A percentile compares a stretch with the other conserved stretches of the same genome.
phyloP scores from a whole-genome alignment of 2,888 invertebrate genomes.

The Temnothorax ravouxi region DNA sequence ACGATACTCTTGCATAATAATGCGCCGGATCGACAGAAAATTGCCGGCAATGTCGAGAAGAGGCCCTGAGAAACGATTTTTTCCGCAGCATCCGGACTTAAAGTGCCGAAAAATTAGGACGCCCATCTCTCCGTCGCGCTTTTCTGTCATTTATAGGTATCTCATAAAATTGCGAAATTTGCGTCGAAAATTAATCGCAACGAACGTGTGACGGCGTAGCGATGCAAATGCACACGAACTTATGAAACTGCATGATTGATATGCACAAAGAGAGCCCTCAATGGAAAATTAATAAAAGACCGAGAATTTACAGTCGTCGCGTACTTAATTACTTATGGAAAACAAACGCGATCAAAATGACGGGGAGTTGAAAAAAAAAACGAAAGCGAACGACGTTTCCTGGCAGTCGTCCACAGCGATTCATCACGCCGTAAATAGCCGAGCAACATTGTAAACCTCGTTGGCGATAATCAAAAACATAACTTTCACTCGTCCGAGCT shows the following conservation, averaged over 20 bases:
- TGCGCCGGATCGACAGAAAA: conserved; percentile 25
- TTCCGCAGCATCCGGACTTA: not conserved
- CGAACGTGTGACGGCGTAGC: not conserved
- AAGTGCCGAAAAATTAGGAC: conserved; percentile 24
- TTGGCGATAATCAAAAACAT: conserved; percentile 55
- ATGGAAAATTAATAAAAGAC: conserved; percentile 33
- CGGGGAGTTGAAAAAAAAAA: not conserved
- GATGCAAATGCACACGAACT: not conserved
- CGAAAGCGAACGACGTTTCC: conserved; percentile 38
- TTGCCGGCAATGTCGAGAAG: not conserved
- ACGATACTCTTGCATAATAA: conserved; percentile 42
- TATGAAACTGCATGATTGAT: not conserved
- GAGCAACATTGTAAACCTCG: conserved; percentile 50
- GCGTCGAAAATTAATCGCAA: not conserved
- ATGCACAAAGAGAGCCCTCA: not conserved
- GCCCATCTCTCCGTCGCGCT: not conserved
- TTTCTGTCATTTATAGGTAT: not conserved
- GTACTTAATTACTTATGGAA: conserved; percentile 6
- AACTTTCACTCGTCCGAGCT: conserved; percentile 51
- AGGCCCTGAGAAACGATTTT: conserved; percentile 26
- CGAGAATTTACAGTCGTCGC: conserved; percentile 18
- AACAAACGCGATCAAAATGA: not conserved
- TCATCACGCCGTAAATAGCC: conserved; percentile 47
- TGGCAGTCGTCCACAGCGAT: conserved; percentile 18
- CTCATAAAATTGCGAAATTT: conserved; percentile 1